phyloP scores from a whole-genome alignment of 2,797 vertebrate genomes.

The Spinus olivaceus region DNA sequence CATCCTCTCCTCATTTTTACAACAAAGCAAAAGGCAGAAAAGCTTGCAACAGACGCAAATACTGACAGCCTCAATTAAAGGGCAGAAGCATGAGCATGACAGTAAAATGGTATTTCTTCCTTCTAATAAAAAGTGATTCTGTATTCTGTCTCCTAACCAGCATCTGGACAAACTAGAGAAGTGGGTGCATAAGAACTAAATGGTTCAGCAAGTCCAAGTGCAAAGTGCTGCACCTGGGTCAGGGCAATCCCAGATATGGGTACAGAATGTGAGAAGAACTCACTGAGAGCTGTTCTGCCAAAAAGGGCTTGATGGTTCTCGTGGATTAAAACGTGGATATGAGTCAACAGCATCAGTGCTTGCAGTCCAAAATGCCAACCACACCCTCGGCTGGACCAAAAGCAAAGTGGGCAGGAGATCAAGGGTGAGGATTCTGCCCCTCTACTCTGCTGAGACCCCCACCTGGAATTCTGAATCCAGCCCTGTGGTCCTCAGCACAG shows the following conservation, averaged over 20 bases:
- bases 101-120: background rate
- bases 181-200: background rate
- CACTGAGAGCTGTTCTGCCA: background rate
- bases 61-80: slow-evolving; percentile 3
- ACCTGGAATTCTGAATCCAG: background rate
- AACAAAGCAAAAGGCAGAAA: slow-evolving; percentile 16
- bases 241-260: background rate
- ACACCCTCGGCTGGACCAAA: background rate
- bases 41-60: background rate
- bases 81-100: background rate
- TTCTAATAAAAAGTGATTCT: background rate
- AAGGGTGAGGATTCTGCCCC: background rate
- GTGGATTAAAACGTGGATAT: background rate
- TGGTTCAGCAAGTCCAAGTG: background rate
- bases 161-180: background rate
- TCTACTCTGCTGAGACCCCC: background rate
- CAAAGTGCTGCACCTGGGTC: background rate
- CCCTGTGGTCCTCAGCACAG: background rate
- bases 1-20: background rate
- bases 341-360: background rate
- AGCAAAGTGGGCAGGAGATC: background rate
- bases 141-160: background rate
- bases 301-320: background rate
- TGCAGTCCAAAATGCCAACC: background rate
- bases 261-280: background rate